These are phyloP conservation scores for Hirundichthys speculiger DNA, from an alignment of 2,113 vertebrate genomes.

Conservation along the genomic window DNA sequence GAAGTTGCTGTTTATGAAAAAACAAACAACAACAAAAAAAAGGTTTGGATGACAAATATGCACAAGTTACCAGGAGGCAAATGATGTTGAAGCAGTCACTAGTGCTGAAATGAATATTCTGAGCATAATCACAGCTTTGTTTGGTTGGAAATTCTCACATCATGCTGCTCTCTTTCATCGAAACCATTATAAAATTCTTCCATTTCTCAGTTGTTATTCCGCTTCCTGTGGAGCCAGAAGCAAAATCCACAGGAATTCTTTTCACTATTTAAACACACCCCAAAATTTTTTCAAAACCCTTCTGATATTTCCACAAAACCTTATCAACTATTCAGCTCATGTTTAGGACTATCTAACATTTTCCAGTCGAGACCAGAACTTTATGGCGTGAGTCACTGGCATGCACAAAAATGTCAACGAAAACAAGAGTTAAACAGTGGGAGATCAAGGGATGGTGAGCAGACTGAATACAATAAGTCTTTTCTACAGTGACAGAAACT, in stretches of 20 bases:
- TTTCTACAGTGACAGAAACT: constrained; percentile 19
- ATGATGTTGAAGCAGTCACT: not conserved
- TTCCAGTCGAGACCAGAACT: constrained; percentile 16
- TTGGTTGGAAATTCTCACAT: no score
- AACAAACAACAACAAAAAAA: no score
- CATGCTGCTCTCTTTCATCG: no score
- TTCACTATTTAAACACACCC: constrained; percentile 11
- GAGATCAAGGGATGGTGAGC: constrained; percentile 3
- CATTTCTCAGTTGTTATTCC: not conserved
- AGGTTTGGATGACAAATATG: constrained; percentile 30
- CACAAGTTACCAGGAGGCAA: not conserved
- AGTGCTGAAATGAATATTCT: no score
- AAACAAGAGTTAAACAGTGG: not conserved
- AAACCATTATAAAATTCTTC: not conserved
- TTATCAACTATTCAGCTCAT: constrained; percentile 7
- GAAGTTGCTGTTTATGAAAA: constrained; percentile 19
- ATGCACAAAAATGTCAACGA: constrained; percentile 1
- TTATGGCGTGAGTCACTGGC: constrained; percentile 13
- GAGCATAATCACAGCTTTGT: no score
- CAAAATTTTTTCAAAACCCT: constrained; percentile 16
- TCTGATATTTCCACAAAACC: constrained; percentile 11
- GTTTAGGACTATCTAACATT: constrained; percentile 22
- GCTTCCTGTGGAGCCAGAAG: constrained; percentile 5
- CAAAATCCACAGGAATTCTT: constrained; percentile 4
- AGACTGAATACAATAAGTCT: constrained; percentile 8